Conservation (phyloP, 2,888 invertebrate species). For the Craniophora ligustri region DNA sequence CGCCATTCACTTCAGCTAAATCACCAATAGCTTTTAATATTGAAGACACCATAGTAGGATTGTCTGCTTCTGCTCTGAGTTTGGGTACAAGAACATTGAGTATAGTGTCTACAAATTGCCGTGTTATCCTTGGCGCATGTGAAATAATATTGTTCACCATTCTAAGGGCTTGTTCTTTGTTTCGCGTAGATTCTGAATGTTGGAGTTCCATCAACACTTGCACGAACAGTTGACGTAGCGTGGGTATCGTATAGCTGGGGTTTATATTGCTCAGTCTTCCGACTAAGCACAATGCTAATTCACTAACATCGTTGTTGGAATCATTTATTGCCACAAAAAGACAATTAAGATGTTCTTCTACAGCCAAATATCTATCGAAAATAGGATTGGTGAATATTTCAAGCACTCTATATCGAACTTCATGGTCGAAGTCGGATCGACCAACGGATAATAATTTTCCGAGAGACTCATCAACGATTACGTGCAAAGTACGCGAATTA, state of each 20-base stretch:
- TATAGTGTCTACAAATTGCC: conserved; percentile 98
- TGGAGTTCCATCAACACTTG: conserved; percentile 97
- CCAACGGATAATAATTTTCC: conserved; percentile 97
- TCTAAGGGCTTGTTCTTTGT: conserved; percentile 98
- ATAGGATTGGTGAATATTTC: conserved; percentile 95
- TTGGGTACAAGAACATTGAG: conserved; percentile 96
- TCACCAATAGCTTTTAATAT: conserved; percentile 98
- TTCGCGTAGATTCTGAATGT: conserved; percentile 97
- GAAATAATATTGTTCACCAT: conserved; percentile 98
- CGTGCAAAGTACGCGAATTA: conserved; percentile 94
- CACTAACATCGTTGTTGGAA: conserved; percentile 98
- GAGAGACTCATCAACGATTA: conserved; percentile 97
- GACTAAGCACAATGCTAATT: conserved; percentile 96
- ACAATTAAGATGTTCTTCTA: conserved; percentile 97
- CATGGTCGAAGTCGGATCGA: conserved; percentile 98
- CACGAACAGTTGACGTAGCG: conserved; percentile 96
- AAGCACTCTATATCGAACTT: conserved; percentile 97
- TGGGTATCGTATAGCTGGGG: conserved; percentile 99
- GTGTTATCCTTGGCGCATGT: conserved; percentile 97
- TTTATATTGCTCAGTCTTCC: conserved; percentile 97
- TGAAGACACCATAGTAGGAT: conserved; percentile 96
- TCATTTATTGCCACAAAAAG: conserved; percentile 98
- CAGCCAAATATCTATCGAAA: conserved; percentile 98
- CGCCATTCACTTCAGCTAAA: conserved; percentile 96
- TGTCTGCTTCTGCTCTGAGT: conserved; percentile 95